Evolutionary conservation across 1,140 invertebrate species (phyloP).

Genomic region (Diorhabda sublineata): DNA sequence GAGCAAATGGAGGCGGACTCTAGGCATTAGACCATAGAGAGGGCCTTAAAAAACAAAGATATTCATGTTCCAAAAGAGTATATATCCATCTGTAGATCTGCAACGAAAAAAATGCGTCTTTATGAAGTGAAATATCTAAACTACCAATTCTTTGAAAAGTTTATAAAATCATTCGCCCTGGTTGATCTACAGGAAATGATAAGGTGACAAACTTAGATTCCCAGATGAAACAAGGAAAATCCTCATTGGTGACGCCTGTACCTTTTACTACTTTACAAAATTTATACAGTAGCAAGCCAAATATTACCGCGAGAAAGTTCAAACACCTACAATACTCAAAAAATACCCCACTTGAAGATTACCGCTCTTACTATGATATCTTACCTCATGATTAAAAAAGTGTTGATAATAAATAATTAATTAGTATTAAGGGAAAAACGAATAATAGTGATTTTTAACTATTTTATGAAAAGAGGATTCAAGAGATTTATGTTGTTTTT

Average conservation of each 20-base stretch:
- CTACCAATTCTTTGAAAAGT: slow-evolving; percentile 13
- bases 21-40: slow-evolving; percentile 21
- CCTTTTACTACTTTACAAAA: slow-evolving; percentile 1
- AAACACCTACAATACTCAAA: slow-evolving; percentile 11
- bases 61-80: slow-evolving; percentile 16
- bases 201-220: slow-evolving; percentile 20
- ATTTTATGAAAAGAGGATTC: too few species aligned
- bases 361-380: slow-evolving; percentile 2
- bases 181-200: slow-evolving; percentile 14
- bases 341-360: slow-evolving; percentile 2
- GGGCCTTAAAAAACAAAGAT: slow-evolving; percentile 3
- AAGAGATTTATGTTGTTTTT: too few species aligned
- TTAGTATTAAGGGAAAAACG: too few species aligned
- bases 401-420: too few species aligned
- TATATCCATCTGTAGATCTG: slow-evolving; percentile 1
- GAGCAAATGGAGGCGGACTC: slow-evolving; percentile 24
- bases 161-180: slow-evolving; percentile 17
- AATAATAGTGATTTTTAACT: too few species aligned
- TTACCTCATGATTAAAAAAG: too few species aligned
- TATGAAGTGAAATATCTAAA: slow-evolving; percentile 15
- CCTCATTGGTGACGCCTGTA: slow-evolving; percentile 6
- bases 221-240: slow-evolving; percentile 8
- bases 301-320: slow-evolving; percentile 10
- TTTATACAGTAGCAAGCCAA: slow-evolving; percentile 5
- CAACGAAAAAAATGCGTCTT: slow-evolving; percentile 1